phyloP scores from a whole-genome alignment of 2,888 invertebrate genomes.

The Linnaemya tessellans region DNA sequence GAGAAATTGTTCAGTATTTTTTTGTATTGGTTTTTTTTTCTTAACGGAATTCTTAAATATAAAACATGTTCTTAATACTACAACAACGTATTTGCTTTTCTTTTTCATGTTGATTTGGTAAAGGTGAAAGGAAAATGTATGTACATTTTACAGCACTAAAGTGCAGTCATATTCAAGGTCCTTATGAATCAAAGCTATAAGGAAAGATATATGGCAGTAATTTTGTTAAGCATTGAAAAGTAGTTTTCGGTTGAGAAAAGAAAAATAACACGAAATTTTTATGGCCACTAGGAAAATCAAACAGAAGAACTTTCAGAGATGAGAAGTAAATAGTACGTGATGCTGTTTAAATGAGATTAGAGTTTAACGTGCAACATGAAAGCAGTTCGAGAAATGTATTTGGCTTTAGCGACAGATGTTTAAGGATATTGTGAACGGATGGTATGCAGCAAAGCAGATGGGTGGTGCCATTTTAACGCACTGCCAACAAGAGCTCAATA shows the following conservation, averaged over 20 bases:
- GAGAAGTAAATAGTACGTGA: neutral
- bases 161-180: neutral
- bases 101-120: neutral
- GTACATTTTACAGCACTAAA: neutral
- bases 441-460: too few species aligned
- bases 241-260: conserved; percentile 45
- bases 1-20: conserved; percentile 20
- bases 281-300: conserved; percentile 48
- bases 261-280: conserved; percentile 5
- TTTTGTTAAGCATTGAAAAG: conserved; percentile 62
- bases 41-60: conserved; percentile 39
- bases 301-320: neutral
- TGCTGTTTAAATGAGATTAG: neutral
- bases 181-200: conserved; percentile 60
- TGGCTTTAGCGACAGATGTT: too few species aligned
- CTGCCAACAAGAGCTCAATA: too few species aligned
- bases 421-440: too few species aligned
- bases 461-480: too few species aligned
- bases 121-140: conserved; percentile 42
- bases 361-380: too few species aligned
- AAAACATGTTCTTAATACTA: conserved; percentile 57
- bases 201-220: conserved; percentile 64
- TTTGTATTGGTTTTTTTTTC: conserved; percentile 11
- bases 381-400: too few species aligned
- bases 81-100: conserved; percentile 12